These are phyloP conservation scores for Sciurus niger DNA, from an alignment of 2,113 vertebrate genomes.

Conservation along the genomic window DNA sequence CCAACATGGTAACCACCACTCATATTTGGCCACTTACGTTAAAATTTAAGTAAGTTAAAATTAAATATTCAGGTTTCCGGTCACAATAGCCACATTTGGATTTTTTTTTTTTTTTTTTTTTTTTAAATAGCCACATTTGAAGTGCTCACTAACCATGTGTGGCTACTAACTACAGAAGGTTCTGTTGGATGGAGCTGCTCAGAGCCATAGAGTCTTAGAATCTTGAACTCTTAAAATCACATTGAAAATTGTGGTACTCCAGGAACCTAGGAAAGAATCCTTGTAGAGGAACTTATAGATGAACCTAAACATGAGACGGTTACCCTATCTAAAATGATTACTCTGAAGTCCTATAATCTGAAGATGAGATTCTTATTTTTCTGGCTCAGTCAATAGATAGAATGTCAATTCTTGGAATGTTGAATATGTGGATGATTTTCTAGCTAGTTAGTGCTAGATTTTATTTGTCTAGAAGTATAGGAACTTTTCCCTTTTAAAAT, in stretches of 20 bases:
- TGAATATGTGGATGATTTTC: neutral
- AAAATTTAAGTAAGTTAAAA: constrained; percentile 21
- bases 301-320: neutral
- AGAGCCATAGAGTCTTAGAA: neutral
- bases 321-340: neutral
- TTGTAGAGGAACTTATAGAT: neutral
- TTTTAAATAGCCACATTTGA: neutral
- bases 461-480: constrained; percentile 7
- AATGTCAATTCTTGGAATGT: neutral
- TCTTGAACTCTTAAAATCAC: neutral
- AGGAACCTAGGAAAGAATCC: neutral
- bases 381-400: neutral
- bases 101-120: no score
- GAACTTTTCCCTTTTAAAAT: neutral
- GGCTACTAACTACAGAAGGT: neutral
- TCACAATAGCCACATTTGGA: neutral
- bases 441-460: constrained; percentile 30
- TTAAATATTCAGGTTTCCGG: neutral
- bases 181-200: neutral
- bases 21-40: neutral
- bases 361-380: neutral
- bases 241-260: neutral
- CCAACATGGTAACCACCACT: neutral
- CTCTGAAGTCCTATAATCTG: neutral
- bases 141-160: neutral